phyloP scores from a whole-genome alignment of 2,888 invertebrate species.

The Thymelicus sylvestris region DNA sequence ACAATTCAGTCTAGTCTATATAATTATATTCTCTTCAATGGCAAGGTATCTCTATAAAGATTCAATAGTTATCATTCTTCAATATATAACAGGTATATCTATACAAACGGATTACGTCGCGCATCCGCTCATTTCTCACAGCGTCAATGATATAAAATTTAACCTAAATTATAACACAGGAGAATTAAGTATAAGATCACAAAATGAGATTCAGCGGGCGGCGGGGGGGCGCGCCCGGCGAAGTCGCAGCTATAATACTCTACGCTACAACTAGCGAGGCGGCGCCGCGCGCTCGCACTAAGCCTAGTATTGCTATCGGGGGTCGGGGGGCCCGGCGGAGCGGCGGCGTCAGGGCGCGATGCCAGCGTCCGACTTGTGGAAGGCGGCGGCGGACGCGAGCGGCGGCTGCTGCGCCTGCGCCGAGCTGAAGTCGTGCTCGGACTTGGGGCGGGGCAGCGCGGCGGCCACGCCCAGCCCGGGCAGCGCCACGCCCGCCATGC shows the following conservation, averaged over 20 bases:
- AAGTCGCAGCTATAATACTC: conserved; percentile 81
- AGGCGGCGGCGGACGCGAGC: conserved; percentile 83
- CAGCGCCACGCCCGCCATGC: conserved; percentile 89
- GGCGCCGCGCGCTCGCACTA: conserved; percentile 74
- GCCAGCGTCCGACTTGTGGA: conserved; percentile 92
- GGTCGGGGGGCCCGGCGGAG: conserved; percentile 26
- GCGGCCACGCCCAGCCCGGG: conserved; percentile 86
- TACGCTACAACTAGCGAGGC: conserved; percentile 82
- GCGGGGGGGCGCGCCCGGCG: conserved; percentile 74
- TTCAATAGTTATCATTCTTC: conserved; percentile 80
- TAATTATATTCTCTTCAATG: conserved; percentile 81
- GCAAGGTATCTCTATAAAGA: conserved; percentile 84
- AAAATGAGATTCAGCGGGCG: conserved; percentile 85
- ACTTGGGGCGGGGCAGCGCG: conserved; percentile 91
- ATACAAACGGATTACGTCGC: conserved; percentile 78
- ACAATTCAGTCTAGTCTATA: conserved; percentile 85
- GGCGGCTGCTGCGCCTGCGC: conserved; percentile 84
- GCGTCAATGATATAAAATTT: conserved; percentile 85
- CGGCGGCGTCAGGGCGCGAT: conserved; percentile 88
- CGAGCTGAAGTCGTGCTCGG: conserved; percentile 92
- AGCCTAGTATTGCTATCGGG: conserved; percentile 82
- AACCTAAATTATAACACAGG: conserved; percentile 85
- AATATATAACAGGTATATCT: conserved; percentile 83
- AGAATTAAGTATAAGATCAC: conserved; percentile 85
- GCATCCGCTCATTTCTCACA: conserved; percentile 79